phyloP scores from a whole-genome alignment of 1,140 invertebrate genomes.

The Brachionus rotundiformis region DNA sequence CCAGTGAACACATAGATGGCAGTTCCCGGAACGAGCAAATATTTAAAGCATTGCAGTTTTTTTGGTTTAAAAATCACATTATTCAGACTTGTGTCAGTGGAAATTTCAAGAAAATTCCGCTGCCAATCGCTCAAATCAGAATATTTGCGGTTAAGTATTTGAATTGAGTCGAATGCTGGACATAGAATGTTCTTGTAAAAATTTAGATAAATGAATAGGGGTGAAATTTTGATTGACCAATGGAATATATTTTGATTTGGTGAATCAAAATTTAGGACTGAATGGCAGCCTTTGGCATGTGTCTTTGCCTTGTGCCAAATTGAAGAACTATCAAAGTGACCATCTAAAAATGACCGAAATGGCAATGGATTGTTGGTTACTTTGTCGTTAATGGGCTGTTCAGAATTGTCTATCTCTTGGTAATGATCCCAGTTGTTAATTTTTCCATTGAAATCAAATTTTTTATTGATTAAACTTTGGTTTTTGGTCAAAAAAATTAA shows the following conservation, averaged over 20 bases:
- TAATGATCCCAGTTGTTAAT: background rate
- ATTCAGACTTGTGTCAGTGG: background rate
- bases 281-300: background rate
- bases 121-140: conserved; percentile 3
- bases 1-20: conserved; percentile 18
- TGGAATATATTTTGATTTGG: background rate
- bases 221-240: background rate
- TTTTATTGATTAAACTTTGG: background rate
- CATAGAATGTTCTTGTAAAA: background rate
- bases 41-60: background rate
- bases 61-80: background rate
- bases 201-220: background rate
- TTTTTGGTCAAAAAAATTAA: background rate
- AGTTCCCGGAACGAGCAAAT: background rate
- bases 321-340: background rate
- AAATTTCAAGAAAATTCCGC: background rate
- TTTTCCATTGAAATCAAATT: conserved; percentile 8
- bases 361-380: background rate
- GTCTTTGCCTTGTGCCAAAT: background rate
- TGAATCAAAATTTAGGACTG: background rate
- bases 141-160: background rate
- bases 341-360: background rate
- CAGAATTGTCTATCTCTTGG: background rate
- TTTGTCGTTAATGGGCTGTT: background rate
- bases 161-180: background rate